Conservation (phyloP, 2,888 invertebrate species). For the Baronia brevicornis region DNA sequence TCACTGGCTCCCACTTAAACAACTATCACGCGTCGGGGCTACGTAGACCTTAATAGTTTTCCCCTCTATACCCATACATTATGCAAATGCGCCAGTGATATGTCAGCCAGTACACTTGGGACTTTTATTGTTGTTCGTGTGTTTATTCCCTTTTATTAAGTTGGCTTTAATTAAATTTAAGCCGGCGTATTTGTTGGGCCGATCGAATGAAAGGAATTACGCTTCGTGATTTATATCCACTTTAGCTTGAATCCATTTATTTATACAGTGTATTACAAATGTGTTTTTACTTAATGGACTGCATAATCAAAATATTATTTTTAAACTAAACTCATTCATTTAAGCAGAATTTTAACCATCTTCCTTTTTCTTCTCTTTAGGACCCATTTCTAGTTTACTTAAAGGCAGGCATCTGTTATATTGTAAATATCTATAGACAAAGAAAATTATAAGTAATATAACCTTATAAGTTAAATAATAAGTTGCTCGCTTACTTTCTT, state of each 20-base stretch:
- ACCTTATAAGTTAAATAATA: no score
- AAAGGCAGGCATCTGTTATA: no score
- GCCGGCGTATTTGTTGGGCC: constrained; percentile 63
- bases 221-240: constrained; percentile 60
- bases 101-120: constrained; percentile 69
- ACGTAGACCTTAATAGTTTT: constrained; percentile 68
- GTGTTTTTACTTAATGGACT: no score
- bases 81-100: constrained; percentile 74
- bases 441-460: no score
- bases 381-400: no score
- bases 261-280: constrained; percentile 7
- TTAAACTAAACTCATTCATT: no score
- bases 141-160: constrained; percentile 72
- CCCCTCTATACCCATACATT: constrained; percentile 69
- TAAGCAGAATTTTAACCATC: no score
- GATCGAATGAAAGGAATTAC: constrained; percentile 68
- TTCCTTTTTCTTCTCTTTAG: no score
- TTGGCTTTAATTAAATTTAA: constrained; percentile 74
- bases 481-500: no score
- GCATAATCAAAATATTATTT: no score
- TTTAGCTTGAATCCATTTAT: constrained; percentile 13
- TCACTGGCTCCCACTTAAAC: constrained; percentile 60
- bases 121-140: constrained; percentile 70
- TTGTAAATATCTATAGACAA: no score
- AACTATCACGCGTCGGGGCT: constrained; percentile 65